Conservation (phyloP, 2,888 invertebrate species). For the Epiblema foenella region DNA sequence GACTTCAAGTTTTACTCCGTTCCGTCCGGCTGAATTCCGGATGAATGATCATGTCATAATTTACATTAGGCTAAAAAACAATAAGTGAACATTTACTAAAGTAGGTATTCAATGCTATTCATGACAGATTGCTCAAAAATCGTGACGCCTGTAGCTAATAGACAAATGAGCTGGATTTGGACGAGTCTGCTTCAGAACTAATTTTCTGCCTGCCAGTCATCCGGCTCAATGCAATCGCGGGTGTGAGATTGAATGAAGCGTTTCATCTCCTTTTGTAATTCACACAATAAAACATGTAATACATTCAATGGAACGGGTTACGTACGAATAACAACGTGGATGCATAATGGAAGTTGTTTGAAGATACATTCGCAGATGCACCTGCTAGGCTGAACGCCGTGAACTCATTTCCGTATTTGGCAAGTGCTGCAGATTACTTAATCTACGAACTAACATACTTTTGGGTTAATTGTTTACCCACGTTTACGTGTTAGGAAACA, state of each 20-base stretch:
- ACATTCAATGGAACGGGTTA: slow-evolving; percentile 41
- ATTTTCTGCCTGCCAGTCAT: slow-evolving; percentile 44
- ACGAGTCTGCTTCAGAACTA: slow-evolving; percentile 41
- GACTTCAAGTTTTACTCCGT: no score
- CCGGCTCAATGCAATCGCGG: slow-evolving; percentile 33
- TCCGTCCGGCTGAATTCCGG: no score
- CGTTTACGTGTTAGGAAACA: no score
- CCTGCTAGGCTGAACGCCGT: slow-evolving; percentile 27
- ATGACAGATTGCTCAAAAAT: slow-evolving; percentile 35
- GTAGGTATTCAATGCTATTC: slow-evolving; percentile 27
- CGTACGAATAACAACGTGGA: slow-evolving; percentile 11
- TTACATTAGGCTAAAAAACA: slow-evolving; percentile 30
- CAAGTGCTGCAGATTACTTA: slow-evolving; percentile 37
- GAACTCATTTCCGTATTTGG: slow-evolving; percentile 41
- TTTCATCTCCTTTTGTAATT: slow-evolving; percentile 60
- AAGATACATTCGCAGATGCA: slow-evolving; percentile 22
- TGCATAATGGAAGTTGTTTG: background rate
- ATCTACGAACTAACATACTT: slow-evolving; percentile 27
- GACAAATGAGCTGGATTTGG: slow-evolving; percentile 42
- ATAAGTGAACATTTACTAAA: slow-evolving; percentile 30
- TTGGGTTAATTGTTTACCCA: slow-evolving; percentile 43
- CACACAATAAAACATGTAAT: slow-evolving; percentile 52
- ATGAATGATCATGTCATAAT: background rate
- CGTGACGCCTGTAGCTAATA: slow-evolving; percentile 42
- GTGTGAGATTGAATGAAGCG: slow-evolving; percentile 55